These are phyloP conservation scores for Nannobrachium achirus DNA, from an alignment of 2,113 vertebrate species.

Conservation along the genomic window DNA sequence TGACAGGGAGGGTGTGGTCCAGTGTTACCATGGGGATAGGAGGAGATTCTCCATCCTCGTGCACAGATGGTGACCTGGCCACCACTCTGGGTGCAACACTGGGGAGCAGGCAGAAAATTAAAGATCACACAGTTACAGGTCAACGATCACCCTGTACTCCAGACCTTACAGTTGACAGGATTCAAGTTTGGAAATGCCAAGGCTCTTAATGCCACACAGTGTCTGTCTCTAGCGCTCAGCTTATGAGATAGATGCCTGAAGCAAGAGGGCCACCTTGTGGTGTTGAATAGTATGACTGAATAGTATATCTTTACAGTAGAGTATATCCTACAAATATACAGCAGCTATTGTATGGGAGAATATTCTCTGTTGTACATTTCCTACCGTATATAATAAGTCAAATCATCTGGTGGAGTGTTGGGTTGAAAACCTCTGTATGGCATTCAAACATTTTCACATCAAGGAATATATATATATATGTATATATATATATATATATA, in stretches of 20 bases:
- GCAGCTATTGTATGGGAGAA: no score
- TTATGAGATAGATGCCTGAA: conserved; percentile 15
- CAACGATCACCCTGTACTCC: not conserved
- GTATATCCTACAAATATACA: no score
- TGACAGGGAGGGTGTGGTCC: conserved; percentile 87
- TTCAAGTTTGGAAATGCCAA: conserved; percentile 1
- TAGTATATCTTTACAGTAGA: no score
- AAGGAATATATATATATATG: no score
- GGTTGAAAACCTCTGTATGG: no score
- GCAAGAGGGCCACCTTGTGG: conserved; percentile 75
- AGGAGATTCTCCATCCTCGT: conserved; percentile 80
- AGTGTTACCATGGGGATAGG: conserved; percentile 85
- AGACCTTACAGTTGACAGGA: not conserved
- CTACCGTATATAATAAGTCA: no score
- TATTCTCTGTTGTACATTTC: no score
- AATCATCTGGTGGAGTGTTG: no score
- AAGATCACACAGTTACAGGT: conserved; percentile 15
- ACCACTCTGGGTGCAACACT: conserved; percentile 92
- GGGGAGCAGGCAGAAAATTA: conserved; percentile 37
- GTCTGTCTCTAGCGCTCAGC: not conserved
- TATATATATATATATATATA: no score
- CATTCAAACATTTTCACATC: no score
- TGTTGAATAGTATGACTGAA: conserved; percentile 6
- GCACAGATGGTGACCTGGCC: conserved; percentile 83
- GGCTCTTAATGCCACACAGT: conserved; percentile 1